Percentiles rank a stretch among this genome's conserved stretches.
Evolutionary conservation across 1,140 invertebrate species (phyloP).

Genomic region (Drosophila subpulchrella): DNA sequence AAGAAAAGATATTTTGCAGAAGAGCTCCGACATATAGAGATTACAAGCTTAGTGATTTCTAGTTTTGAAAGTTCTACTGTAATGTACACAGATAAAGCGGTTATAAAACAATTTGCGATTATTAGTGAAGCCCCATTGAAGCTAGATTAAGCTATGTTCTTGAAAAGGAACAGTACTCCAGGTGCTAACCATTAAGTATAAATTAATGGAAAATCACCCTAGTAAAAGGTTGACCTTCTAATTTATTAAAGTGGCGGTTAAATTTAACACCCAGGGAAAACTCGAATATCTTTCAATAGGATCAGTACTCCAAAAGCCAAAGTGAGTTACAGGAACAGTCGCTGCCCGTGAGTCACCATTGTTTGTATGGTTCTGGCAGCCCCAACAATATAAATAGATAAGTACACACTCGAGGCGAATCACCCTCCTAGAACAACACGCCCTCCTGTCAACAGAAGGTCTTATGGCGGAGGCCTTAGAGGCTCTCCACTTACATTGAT

Average conservation of each 20-base stretch:
- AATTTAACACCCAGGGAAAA: not conserved
- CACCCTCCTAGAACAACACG: slow-evolving; percentile 37
- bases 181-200: not conserved
- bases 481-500: slow-evolving; percentile 58
- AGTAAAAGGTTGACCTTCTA: not conserved
- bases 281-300: not conserved
- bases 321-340: slow-evolving; percentile 18
- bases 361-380: slow-evolving; percentile 37
- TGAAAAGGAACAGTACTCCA: not conserved
- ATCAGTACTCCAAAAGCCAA: not conserved
- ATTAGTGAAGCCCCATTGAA: not conserved
- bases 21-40: not conserved
- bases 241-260: not conserved
- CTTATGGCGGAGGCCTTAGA: slow-evolving; percentile 1
- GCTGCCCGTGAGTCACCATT: slow-evolving; percentile 48
- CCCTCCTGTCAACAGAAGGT: slow-evolving; percentile 38
- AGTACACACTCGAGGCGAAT: slow-evolving; percentile 42
- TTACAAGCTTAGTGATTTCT: too few relatives aligned
- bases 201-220: not conserved
- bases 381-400: slow-evolving; percentile 55
- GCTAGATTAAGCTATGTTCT: not conserved
- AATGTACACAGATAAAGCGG: not conserved
- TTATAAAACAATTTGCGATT: not conserved
- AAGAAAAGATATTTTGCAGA: not conserved
- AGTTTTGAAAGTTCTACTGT: not conserved